Conservation (phyloP, 2,797 vertebrate genomes). For the Coendou prehensilis region DNA sequence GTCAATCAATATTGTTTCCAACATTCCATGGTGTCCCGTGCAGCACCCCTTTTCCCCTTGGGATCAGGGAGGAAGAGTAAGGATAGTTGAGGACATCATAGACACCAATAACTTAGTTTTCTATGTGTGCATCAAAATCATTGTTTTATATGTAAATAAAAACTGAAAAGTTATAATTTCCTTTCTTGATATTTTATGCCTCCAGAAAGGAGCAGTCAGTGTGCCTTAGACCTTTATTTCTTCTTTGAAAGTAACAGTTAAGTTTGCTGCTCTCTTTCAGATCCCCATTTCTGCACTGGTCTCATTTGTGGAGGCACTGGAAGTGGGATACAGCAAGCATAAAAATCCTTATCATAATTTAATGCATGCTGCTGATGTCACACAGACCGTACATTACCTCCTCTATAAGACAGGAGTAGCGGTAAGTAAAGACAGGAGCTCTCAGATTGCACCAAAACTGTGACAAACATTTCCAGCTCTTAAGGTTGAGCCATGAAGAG, state of each 20-base stretch:
- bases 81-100: neutral
- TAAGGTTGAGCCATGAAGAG: neutral
- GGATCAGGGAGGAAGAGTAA: neutral
- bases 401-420: slow-evolving; percentile 95
- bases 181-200: neutral
- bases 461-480: neutral
- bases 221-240: neutral
- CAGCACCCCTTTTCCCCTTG: neutral
- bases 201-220: neutral
- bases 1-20: neutral
- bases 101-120: neutral
- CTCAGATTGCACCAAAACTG: neutral
- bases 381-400: slow-evolving; percentile 97
- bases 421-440: slow-evolving; percentile 88
- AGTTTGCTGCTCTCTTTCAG: slow-evolving; percentile 86
- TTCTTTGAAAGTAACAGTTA: neutral
- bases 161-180: neutral
- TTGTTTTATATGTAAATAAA: neutral
- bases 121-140: neutral
- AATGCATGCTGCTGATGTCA: slow-evolving; percentile 96
- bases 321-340: slow-evolving; percentile 97
- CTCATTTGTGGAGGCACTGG: slow-evolving; percentile 96
- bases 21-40: neutral
- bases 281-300: slow-evolving; percentile 96
- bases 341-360: slow-evolving; percentile 99